Base-by-base conservation (phyloP, 2,113 vertebrate species). In the Apistogramma diplotaenia region DNA sequence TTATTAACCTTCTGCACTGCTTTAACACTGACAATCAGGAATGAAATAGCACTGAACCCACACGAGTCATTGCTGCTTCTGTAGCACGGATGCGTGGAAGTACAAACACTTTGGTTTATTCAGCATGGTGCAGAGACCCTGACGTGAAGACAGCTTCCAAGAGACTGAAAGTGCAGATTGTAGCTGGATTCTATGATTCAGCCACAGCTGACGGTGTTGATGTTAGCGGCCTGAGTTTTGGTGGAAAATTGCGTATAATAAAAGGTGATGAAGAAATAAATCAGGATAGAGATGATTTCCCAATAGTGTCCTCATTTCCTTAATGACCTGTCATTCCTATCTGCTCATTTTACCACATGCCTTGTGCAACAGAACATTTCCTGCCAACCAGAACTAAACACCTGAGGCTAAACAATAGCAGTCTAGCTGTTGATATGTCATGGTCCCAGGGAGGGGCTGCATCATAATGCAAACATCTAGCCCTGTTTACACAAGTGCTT, bases 401-500 rank as follows among this genome's bases (percentile, higher is more conserved):
- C 93, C 91, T 86, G 82, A 89, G 92, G 93, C 89, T 86, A 93
- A 89, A 93, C 88, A 91, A 91, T 88, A 57, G 78, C 21, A 58
- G 65, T 72, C 76, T 23, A 78, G 75, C 79, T 82, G 84, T 57
- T 87, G 84, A 84, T 89, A 86, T 89, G 87, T 87, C 72, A 86
- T 11, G 37, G 85, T 81, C 49, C 56, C 76, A 85, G 89, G 93
- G 91, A 88, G 90, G 79, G 91, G 87, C 86, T n/a, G 62, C 77
- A 76, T 83, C 33, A 85, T 87, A 89, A 91, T 76, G 83, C 83
- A 87, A 87, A 86, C 79, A 83, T 73, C 81, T 46, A 53, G 76
- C 81, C 79, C 21, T 90, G 93, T 94, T 94, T 95, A 95, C 91
- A 94, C 89, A 93, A 88, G 79, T 31, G 65, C 87, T 82, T 84